phyloP scores from a whole-genome alignment of 1,140 invertebrate genomes.

The Condylostylus longicornis region DNA sequence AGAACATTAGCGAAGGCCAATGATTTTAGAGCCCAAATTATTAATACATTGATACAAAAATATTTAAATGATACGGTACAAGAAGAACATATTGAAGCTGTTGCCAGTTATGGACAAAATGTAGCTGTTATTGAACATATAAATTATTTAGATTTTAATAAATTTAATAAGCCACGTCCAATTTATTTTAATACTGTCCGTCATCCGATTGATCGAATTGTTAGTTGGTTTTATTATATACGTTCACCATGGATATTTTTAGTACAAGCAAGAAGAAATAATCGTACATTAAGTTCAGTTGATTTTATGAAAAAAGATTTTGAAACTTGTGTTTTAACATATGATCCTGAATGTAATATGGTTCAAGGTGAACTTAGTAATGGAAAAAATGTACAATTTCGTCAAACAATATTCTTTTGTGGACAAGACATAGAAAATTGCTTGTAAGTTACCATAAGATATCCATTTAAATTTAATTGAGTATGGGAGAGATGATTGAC shows the following conservation, averaged over 20 bases:
- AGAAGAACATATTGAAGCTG: slow-evolving; percentile 25
- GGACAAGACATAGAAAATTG: slow-evolving; percentile 46
- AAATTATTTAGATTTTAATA: slow-evolving; percentile 40
- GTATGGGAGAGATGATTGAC: no score
- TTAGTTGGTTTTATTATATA: slow-evolving; percentile 74
- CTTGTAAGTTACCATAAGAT: slow-evolving; percentile 3
- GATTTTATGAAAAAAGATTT: slow-evolving; percentile 82
- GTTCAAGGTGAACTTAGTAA: slow-evolving; percentile 57
- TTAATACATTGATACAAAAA: slow-evolving; percentile 2
- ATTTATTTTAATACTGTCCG: slow-evolving; percentile 79
- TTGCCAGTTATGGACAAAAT: slow-evolving; percentile 20
- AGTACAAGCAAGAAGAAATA: background rate
- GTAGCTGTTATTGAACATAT: slow-evolving; percentile 24
- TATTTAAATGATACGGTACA: slow-evolving; percentile 46
- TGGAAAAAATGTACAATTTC: slow-evolving; percentile 60
- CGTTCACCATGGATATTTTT: slow-evolving; percentile 53
- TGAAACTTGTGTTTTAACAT: slow-evolving; percentile 62
- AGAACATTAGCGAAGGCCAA: slow-evolving; percentile 39
- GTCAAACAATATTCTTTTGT: slow-evolving; percentile 69
- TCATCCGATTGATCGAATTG: slow-evolving; percentile 74
- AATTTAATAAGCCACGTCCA: slow-evolving; percentile 57
- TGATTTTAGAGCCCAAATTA: slow-evolving; percentile 13
- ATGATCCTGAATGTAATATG: slow-evolving; percentile 65
- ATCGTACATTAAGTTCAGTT: slow-evolving; percentile 40
- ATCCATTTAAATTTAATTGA: no score